These are phyloP conservation scores for Cyaniris semiargus DNA, from an alignment of 2,888 invertebrate genomes.

Conservation along the genomic window DNA sequence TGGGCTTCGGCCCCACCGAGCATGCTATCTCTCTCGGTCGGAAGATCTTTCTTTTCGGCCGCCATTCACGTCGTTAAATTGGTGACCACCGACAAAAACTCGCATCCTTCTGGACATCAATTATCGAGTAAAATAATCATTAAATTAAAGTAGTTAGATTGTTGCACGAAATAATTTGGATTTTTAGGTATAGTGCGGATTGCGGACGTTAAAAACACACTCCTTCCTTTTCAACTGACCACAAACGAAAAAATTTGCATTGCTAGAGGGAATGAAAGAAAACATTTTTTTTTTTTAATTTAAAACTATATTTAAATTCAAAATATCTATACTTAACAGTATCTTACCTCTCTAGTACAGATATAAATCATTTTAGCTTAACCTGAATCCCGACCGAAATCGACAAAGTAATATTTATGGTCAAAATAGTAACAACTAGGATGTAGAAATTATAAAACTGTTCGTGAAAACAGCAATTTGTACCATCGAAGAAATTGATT, in stretches of 20 bases:
- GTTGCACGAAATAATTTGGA: no score
- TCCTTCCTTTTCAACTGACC: no score
- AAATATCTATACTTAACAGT: background rate
- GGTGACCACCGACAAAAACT: no score
- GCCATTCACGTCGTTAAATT: no score
- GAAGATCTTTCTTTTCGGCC: no score
- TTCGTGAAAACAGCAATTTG: background rate
- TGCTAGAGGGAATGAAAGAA: background rate
- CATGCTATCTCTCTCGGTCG: no score
- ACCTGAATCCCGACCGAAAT: background rate
- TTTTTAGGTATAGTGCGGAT: no score
- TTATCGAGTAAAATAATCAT: no score
- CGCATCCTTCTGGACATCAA: no score
- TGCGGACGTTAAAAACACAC: no score
- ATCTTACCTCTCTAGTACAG: background rate
- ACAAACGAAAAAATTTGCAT: background rate
- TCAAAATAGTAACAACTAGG: background rate
- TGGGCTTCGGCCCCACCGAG: no score
- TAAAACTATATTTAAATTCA: constrained; percentile 11
- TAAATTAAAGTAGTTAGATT: no score
- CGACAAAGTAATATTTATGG: background rate
- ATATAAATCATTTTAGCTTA: background rate
- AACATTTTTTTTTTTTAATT: background rate
- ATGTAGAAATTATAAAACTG: background rate
- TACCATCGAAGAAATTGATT: background rate